Evolutionary conservation across 2,888 invertebrate species (phyloP), one percentile per base, ranked within the genome.

Genomic region (Creontiades dilutus): DNA sequence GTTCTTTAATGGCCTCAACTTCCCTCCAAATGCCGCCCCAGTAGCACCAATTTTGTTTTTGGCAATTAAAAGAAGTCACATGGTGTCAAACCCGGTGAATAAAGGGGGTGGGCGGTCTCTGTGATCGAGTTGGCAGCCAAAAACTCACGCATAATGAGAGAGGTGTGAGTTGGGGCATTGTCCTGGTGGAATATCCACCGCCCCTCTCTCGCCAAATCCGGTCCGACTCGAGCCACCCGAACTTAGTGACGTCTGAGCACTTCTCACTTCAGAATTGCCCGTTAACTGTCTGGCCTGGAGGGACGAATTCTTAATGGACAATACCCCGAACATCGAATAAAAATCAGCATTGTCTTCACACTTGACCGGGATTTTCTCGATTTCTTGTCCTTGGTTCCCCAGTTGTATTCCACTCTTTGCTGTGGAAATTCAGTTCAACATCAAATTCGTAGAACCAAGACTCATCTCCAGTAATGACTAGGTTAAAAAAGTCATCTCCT

Each of bases 31-130:
- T 85, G 78, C 52, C 47, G 28, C 55, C 90, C 90, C 61, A 55
- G 61, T 28, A 90, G 80, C 27, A 61, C 90, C 86, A 80, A 86
- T 89, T 86, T 90, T 48, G 46, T 68, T 86, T 86, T 86, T n/a
- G 75, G 75, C 28, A 88, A 75, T 14, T 82, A 75, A 57, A 89
- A 86, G 68, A 90, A 75, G 27, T 61, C 81, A 19, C 81, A n/a
- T n/a, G 48, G 81, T 37, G 87, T 47, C 48, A 68, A 76, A 37
- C 28, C 28, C 28, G 76, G 76, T 3, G 57, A 61, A 46, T 46
- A 87, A 46, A 46, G 87, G 87, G 4, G 46, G 87, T 87, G 87
- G 4, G 47, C 46, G 19, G 47, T 75, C 46, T 4, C 16, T 1
- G 87, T 75, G 3, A 87, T 75, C 27, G n/a, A 37, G 23, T 76